phyloP scores from a whole-genome alignment of 2,888 invertebrate genomes.

The Diaperis boleti region DNA sequence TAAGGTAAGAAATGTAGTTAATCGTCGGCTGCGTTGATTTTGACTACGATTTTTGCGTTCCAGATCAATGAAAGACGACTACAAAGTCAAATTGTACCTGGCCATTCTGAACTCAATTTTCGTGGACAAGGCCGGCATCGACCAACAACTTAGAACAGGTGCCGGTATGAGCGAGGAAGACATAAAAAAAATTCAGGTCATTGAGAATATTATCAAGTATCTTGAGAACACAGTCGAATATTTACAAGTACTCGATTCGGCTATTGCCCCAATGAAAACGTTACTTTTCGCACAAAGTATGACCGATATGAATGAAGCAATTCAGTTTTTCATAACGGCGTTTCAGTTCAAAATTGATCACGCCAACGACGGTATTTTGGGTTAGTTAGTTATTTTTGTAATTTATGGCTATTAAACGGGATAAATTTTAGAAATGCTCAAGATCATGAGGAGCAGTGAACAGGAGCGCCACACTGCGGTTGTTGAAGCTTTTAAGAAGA shows the following conservation, averaged over 20 bases:
- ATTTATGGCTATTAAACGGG: too few species aligned
- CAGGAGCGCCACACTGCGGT: conserved; percentile 80
- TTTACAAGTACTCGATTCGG: conserved; percentile 62
- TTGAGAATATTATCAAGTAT: conserved; percentile 74
- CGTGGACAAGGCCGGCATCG: conserved; percentile 43
- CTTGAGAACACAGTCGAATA: conserved; percentile 69
- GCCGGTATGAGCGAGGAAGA: conserved; percentile 56
- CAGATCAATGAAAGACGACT: too few species aligned
- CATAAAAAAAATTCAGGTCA: conserved; percentile 64
- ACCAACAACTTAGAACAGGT: conserved; percentile 34
- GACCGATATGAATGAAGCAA: conserved; percentile 88
- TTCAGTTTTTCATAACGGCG: conserved; percentile 88
- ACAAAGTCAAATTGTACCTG: conserved; percentile 50
- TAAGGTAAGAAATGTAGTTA: too few species aligned
- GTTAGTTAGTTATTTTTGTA: too few species aligned
- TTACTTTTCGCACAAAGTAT: conserved; percentile 80
- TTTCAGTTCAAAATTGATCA: conserved; percentile 83
- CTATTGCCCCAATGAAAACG: conserved; percentile 76
- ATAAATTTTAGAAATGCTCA: conserved; percentile 78
- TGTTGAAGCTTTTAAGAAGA: conserved; percentile 79
- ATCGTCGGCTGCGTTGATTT: too few species aligned
- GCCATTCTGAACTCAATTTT: conserved; percentile 50
- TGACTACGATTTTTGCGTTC: too few species aligned
- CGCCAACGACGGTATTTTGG: conserved; percentile 76
- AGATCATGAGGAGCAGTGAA: conserved; percentile 85